Evolutionary conservation across 2,113 vertebrate genomes (phyloP).

Genomic region (Osmerus eperlanus): DNA sequence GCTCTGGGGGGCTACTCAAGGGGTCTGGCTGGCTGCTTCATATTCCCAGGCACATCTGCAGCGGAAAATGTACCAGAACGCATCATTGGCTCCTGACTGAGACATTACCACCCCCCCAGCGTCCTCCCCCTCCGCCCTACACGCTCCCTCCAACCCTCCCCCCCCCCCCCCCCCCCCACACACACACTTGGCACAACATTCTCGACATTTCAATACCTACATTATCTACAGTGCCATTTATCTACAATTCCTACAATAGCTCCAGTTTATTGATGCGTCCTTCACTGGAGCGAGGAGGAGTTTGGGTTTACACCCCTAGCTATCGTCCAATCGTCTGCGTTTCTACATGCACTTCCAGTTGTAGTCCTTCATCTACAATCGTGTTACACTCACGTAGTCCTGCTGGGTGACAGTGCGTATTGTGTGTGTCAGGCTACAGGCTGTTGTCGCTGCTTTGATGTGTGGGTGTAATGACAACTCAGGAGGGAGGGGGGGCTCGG

Average conservation of each 20-base stretch:
- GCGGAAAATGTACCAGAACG: slow-evolving; percentile 63
- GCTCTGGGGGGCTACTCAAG: slow-evolving; percentile 41
- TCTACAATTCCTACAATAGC: too few species aligned
- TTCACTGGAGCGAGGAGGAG: not conserved
- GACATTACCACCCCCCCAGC: not conserved
- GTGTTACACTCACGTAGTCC: too few species aligned
- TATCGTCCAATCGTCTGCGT: too few species aligned
- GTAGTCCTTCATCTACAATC: not conserved
- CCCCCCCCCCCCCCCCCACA: not conserved
- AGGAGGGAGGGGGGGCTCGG: not conserved
- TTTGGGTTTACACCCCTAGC: too few species aligned
- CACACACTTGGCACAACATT: not conserved
- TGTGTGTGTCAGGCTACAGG: not conserved
- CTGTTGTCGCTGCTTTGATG: slow-evolving; percentile 26
- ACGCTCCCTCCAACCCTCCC: not conserved
- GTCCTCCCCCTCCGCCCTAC: too few species aligned
- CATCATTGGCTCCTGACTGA: slow-evolving; percentile 49
- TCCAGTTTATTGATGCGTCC: not conserved
- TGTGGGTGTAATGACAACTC: slow-evolving; percentile 6
- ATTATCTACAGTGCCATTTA: not conserved
- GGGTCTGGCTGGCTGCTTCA: slow-evolving; percentile 30
- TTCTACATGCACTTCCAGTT: not conserved
- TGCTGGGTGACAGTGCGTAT: not conserved
- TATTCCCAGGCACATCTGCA: slow-evolving; percentile 60
- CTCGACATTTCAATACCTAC: slow-evolving; percentile 34